These are phyloP conservation scores for Onchidella celtica DNA, from an alignment of 2,888 invertebrate species.

Conservation along the genomic window DNA sequence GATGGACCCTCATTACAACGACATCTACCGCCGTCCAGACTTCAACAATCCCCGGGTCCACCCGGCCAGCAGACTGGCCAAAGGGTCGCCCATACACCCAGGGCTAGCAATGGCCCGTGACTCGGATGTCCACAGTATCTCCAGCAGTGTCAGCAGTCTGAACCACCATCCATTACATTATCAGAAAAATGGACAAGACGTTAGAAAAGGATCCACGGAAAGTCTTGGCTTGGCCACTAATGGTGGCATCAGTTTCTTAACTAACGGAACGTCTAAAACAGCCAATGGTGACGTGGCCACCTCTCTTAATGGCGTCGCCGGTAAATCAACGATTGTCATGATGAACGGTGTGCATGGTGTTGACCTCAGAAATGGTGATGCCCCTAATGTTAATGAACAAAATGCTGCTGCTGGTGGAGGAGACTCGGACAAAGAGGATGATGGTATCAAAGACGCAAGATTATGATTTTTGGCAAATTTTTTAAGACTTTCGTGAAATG, in stretches of 20 bases:
- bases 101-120: not conserved
- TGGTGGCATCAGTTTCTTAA: not conserved
- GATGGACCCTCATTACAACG: conserved; percentile 56
- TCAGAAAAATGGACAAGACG: not conserved
- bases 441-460: not conserved
- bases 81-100: not conserved
- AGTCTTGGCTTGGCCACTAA: not conserved
- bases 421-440: not conserved
- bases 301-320: not conserved
- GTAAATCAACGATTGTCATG: not conserved
- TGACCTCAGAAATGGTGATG: not conserved
- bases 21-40: conserved; percentile 47
- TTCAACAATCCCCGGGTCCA: conserved; percentile 16
- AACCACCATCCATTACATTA: conserved; percentile 42
- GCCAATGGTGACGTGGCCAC: not conserved
- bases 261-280: not conserved
- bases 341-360: not conserved
- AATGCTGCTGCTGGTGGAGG: not conserved
- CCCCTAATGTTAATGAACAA: not conserved
- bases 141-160: conserved; percentile 5
- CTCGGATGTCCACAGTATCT: not conserved
- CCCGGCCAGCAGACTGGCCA: not conserved
- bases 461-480: not conserved
- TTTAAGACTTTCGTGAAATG: no score
- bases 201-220: not conserved